These are phyloP conservation scores for Porites australiensis DNA, from an alignment of 64 coral and sea anemone species.

Conservation along the genomic window DNA sequence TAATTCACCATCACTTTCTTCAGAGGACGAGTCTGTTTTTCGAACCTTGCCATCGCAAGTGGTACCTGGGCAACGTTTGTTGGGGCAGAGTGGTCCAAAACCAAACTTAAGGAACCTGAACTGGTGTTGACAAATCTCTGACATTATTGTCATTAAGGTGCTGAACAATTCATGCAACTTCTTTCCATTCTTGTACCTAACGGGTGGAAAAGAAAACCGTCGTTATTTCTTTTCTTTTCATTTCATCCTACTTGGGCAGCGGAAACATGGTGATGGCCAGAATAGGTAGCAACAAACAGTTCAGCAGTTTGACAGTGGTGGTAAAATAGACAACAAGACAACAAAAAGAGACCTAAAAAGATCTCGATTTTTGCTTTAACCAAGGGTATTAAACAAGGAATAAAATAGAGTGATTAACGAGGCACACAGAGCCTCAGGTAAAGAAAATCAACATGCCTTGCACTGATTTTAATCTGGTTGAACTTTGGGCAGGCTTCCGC, in stretches of 20 bases:
- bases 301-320: no score
- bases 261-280: no score
- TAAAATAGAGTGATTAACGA: no score
- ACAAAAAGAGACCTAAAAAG: no score
- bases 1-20: neutral
- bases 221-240: no score
- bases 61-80: constrained; percentile 44
- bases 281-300: no score
- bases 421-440: no score
- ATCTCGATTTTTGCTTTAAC: no score
- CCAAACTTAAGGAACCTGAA: constrained; percentile 64
- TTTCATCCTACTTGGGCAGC: no score
- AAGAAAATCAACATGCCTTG: constrained; percentile 27
- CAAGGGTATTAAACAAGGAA: no score
- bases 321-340: no score
- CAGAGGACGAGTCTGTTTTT: neutral
- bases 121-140: constrained; percentile 53
- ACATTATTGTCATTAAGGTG: constrained; percentile 40
- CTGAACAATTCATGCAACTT: constrained; percentile 29
- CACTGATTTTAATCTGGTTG: constrained; percentile 65
- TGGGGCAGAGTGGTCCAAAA: constrained; percentile 59
- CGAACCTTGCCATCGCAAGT: constrained; percentile 20
- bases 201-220: neutral
- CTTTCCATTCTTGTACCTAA: constrained; percentile 51
- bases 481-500: constrained; percentile 34